These are phyloP conservation scores for Polymixis lichenea DNA, from an alignment of 2,888 invertebrate genomes.

Conservation along the genomic window DNA sequence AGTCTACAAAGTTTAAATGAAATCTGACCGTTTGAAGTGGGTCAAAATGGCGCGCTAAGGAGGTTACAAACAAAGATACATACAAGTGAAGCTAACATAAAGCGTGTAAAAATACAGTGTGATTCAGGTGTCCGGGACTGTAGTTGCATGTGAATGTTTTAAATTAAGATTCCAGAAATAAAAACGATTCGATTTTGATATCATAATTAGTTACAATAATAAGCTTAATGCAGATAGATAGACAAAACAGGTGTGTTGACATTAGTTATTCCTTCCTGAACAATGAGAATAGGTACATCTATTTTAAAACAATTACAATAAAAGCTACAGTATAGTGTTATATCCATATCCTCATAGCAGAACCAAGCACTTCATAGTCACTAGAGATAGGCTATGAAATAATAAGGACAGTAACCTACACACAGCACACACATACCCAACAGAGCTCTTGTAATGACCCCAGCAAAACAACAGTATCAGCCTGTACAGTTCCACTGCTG, in stretches of 20 bases:
- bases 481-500: not conserved
- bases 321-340: not conserved
- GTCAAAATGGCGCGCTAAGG: no score
- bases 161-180: not conserved
- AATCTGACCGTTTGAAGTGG: no score
- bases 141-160: not conserved
- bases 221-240: not conserved
- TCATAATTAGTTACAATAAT: not conserved
- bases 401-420: not conserved
- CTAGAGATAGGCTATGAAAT: not conserved
- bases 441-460: not conserved
- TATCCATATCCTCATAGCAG: not conserved
- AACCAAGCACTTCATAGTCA: not conserved
- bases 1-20: no score
- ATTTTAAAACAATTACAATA: not conserved
- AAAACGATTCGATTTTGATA: not conserved
- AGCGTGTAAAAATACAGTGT: no score
- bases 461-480: not conserved
- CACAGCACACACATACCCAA: not conserved
- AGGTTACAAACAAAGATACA: no score
- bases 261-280: not conserved
- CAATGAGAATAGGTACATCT: slow-evolving; percentile 8
- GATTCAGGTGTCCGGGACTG: no score
- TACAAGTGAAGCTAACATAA: no score
- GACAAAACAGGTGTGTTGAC: slow-evolving; percentile 18